These are phyloP conservation scores for Cotesia congregata DNA, from an alignment of 2,888 invertebrate genomes.

Conservation along the genomic window DNA sequence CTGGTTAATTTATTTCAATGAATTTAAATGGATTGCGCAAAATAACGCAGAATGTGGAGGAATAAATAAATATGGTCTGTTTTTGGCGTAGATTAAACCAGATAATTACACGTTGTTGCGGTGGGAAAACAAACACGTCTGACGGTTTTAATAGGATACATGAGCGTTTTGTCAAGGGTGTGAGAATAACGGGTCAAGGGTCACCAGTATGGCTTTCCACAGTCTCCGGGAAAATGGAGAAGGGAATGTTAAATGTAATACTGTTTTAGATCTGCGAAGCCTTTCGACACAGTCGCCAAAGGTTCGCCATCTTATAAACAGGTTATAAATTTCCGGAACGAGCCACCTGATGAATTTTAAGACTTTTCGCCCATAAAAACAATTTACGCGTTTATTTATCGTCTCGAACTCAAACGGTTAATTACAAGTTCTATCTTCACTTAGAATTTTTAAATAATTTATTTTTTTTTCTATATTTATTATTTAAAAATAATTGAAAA, in stretches of 20 bases:
- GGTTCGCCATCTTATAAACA: slow-evolving; percentile 49
- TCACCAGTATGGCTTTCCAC: background rate
- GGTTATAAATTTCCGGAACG: slow-evolving; percentile 56
- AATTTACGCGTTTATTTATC: background rate
- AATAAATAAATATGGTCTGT: slow-evolving; percentile 17
- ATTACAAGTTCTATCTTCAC: no score
- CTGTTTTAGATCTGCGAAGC: slow-evolving; percentile 6
- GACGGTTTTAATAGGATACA: slow-evolving; percentile 27
- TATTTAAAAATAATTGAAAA: no score
- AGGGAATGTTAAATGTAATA: no score
- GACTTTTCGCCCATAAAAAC: slow-evolving; percentile 16
- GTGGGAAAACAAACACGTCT: slow-evolving; percentile 26
- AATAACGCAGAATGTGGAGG: background rate
- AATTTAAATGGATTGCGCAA: background rate
- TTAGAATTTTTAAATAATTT: no score
- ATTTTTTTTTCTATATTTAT: no score
- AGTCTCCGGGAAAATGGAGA: no score
- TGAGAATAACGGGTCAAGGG: background rate
- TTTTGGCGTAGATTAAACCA: slow-evolving; percentile 16
- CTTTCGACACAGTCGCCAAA: slow-evolving; percentile 30
- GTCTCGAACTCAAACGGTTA: no score
- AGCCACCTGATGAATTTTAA: slow-evolving; percentile 61
- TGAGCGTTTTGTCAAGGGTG: slow-evolving; percentile 18
- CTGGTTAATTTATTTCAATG: slow-evolving; percentile 13
- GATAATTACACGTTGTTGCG: slow-evolving; percentile 31